Percentiles rank a stretch among this genome's conserved stretches.
Conservation (phyloP, 2,797 vertebrate species). For the Sebastes cheni region DNA sequence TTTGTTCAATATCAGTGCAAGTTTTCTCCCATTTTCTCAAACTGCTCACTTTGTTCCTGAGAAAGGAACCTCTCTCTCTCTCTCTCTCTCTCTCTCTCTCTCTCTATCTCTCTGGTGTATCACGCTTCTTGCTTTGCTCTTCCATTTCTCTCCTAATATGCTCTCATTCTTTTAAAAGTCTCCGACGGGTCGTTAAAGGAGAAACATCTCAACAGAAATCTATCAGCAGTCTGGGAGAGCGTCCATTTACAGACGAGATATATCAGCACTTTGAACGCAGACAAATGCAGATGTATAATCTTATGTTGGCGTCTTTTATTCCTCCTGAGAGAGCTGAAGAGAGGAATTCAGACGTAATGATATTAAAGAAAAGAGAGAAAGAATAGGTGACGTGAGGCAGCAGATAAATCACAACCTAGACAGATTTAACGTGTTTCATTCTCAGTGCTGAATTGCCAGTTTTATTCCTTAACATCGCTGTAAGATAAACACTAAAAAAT, state of each 20-base stretch:
- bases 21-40: background rate
- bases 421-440: background rate
- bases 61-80: background rate
- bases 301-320: background rate
- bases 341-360: constrained; percentile 7
- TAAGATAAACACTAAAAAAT: background rate
- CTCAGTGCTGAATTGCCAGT: background rate
- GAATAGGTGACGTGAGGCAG: background rate
- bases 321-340: background rate
- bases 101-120: background rate
- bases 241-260: constrained; percentile 2
- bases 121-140: background rate
- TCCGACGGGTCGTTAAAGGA: constrained; percentile 23
- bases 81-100: background rate
- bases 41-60: background rate
- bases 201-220: background rate
- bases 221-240: background rate
- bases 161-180: constrained; percentile 6
- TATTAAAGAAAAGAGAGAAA: constrained; percentile 2
- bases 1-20: background rate
- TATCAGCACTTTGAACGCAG: background rate
- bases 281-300: background rate
- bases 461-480: background rate
- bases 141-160: background rate
- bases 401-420: background rate